A percentile compares a stretch with the other conserved stretches of the same genome.
phyloP scores from a whole-genome alignment of 2,113 vertebrate species.

The Rhinogobius similis region DNA sequence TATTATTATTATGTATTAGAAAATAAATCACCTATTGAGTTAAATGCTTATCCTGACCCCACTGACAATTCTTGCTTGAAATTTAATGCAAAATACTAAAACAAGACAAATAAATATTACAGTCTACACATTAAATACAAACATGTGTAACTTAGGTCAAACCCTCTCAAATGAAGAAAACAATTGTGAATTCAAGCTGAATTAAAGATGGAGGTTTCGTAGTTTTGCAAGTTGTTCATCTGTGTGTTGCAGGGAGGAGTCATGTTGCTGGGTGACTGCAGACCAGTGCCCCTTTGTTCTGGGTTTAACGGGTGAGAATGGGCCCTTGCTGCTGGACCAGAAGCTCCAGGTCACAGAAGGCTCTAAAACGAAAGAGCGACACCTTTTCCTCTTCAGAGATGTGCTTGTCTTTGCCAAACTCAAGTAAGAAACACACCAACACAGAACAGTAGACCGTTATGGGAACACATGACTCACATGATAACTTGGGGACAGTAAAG shows the following conservation, averaged over 20 bases:
- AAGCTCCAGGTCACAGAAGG: conserved; percentile 67
- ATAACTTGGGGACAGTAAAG: too few species aligned
- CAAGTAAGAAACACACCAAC: conserved; percentile 58
- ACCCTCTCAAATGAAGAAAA: too few species aligned
- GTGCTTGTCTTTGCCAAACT: conserved; percentile 73
- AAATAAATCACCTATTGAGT: too few species aligned
- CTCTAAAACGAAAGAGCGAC: conserved; percentile 67
- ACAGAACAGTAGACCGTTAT: background rate
- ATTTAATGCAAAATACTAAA: too few species aligned
- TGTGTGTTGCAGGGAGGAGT: conserved; percentile 69
- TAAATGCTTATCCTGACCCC: too few species aligned
- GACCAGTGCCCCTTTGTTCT: conserved; percentile 78
- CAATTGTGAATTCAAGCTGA: background rate
- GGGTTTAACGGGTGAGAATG: conserved; percentile 66
- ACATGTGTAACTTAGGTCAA: too few species aligned
- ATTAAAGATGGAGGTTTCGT: too few species aligned
- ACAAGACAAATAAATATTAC: too few species aligned
- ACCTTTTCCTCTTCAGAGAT: conserved; percentile 76
- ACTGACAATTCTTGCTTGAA: too few species aligned
- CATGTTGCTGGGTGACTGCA: conserved; percentile 48
- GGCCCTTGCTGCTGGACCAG: conserved; percentile 71
- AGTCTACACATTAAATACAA: too few species aligned
- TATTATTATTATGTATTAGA: too few species aligned
- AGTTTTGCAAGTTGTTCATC: background rate
- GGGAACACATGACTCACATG: too few species aligned